Percentiles rank a stretch among this genome's conserved stretches.
phyloP scores from a whole-genome alignment of 2,888 invertebrate species.

The Torymus tubicola region DNA sequence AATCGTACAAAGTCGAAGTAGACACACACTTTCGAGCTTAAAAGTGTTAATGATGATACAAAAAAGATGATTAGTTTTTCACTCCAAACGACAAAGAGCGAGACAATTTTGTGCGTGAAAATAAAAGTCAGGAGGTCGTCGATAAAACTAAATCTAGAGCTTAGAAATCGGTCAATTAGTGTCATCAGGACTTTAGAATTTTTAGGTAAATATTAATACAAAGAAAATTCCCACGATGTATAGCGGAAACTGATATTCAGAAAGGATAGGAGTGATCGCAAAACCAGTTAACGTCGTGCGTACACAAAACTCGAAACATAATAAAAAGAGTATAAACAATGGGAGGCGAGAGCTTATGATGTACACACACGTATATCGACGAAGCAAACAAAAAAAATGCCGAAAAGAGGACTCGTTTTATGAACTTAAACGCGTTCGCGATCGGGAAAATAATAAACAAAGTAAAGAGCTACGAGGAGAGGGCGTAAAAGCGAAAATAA shows the following conservation, averaged over 20 bases:
- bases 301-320: slow-evolving; percentile 52
- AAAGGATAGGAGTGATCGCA: slow-evolving; percentile 36
- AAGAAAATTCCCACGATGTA: slow-evolving; percentile 40
- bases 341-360: slow-evolving; percentile 3
- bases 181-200: slow-evolving; percentile 52
- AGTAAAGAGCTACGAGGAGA: neutral
- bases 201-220: slow-evolving; percentile 31
- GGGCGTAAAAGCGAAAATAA: slow-evolving; percentile 13
- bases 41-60: slow-evolving; percentile 8
- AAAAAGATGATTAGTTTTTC: slow-evolving; percentile 46
- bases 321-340: slow-evolving; percentile 17
- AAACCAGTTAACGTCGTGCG: slow-evolving; percentile 50
- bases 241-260: slow-evolving; percentile 12
- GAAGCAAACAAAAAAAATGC: slow-evolving; percentile 18
- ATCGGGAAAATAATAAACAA: slow-evolving; percentile 38
- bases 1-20: slow-evolving; percentile 52
- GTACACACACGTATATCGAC: slow-evolving; percentile 31
- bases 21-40: slow-evolving; percentile 50
- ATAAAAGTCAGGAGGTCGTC: slow-evolving; percentile 34
- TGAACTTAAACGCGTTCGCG: slow-evolving; percentile 35
- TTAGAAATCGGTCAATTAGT: slow-evolving; percentile 58
- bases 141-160: slow-evolving; percentile 54
- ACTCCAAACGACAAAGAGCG: slow-evolving; percentile 48
- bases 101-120: slow-evolving; percentile 3
- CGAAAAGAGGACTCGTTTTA: slow-evolving; percentile 47